Percentiles rank a stretch among this genome's conserved stretches.
Conservation (phyloP, 2,113 vertebrate species). For the Glareola pratincola region DNA sequence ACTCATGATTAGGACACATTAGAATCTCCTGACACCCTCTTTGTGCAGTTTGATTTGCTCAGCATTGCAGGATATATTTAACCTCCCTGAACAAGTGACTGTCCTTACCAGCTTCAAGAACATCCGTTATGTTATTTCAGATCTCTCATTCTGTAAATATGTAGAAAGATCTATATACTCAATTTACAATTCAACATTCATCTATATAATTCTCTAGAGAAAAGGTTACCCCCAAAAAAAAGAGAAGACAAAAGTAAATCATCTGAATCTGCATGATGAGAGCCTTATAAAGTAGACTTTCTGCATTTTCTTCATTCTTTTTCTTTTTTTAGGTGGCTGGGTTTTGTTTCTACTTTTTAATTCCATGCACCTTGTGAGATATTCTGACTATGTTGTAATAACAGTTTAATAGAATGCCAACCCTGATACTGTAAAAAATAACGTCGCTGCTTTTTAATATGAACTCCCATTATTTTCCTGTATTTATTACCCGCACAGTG, state of each 20-base stretch:
- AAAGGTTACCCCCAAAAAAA: neutral
- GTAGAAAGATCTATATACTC: neutral
- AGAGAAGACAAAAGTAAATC: neutral
- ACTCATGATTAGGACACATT: neutral
- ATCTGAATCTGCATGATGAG: neutral
- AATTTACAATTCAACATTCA: neutral
- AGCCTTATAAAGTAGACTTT: neutral
- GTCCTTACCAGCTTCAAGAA: neutral
- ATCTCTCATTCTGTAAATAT: constrained; percentile 23
- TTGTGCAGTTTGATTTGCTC: neutral
- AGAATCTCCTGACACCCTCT: neutral
- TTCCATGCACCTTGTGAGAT: neutral
- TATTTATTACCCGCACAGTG: neutral
- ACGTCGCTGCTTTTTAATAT: neutral
- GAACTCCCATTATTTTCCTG: neutral
- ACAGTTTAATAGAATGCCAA: neutral
- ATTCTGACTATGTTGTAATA: neutral
- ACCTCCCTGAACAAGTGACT: neutral
- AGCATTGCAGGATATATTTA: neutral
- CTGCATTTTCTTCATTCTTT: neutral
- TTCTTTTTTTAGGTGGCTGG: neutral
- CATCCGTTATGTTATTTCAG: neutral
- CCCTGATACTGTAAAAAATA: neutral
- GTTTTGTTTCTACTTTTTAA: neutral
- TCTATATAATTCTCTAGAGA: neutral